phyloP scores from a whole-genome alignment of 2,888 invertebrate genomes.

The Agrotis clavis region DNA sequence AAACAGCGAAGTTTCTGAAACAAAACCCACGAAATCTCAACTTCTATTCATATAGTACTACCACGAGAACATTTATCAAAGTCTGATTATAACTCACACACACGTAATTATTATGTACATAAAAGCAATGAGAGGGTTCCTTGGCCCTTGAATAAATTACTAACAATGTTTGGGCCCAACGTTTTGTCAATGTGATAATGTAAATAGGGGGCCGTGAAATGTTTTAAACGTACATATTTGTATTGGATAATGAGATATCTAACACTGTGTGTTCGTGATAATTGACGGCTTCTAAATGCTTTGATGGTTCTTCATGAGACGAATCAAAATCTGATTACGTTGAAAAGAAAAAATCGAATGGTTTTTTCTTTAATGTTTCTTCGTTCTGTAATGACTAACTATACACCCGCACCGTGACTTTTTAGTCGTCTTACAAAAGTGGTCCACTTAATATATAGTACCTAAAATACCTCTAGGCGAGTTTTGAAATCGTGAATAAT shows the following conservation, averaged over 20 bases:
- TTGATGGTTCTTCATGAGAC: neutral
- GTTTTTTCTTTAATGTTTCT: no score
- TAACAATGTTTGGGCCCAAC: constrained; percentile 54
- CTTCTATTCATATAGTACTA: constrained; percentile 26
- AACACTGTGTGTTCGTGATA: constrained; percentile 26
- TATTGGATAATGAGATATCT: constrained; percentile 55
- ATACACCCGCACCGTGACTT: no score
- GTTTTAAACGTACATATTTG: constrained; percentile 57
- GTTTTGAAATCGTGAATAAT: no score
- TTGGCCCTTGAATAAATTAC: constrained; percentile 61
- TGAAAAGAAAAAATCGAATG: no score
- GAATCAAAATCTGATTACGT: no score
- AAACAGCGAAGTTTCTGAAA: constrained; percentile 16
- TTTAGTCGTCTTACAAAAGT: no score
- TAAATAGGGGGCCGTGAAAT: constrained; percentile 53
- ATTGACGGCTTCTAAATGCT: neutral
- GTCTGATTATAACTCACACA: constrained; percentile 52
- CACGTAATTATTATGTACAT: constrained; percentile 59
- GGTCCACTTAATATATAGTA: no score
- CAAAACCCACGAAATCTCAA: constrained; percentile 6
- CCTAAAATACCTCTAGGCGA: no score
- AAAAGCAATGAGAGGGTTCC: constrained; percentile 40
- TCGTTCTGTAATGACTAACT: no score
- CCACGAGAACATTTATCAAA: constrained; percentile 42
- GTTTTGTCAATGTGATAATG: constrained; percentile 64